Conservation (phyloP, 2,888 invertebrate genomes). For the Dynastes tityus region DNA sequence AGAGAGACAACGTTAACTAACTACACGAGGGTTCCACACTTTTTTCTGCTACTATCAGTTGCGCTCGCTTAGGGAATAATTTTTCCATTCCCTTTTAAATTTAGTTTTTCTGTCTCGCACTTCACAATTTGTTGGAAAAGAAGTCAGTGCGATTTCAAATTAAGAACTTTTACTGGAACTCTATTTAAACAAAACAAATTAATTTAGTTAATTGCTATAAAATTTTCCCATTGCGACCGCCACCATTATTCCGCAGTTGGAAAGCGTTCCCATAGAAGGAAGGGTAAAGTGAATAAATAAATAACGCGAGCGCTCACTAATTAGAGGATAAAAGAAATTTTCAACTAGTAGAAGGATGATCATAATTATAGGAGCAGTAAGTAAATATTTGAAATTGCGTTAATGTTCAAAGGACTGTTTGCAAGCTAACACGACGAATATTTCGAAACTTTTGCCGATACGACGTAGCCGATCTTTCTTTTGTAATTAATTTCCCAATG, state of each 20-base stretch:
- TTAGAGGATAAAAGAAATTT: too few relatives aligned
- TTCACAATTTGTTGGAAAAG: background rate
- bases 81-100: constrained; percentile 25
- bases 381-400: too few relatives aligned
- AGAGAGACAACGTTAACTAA: background rate
- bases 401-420: too few relatives aligned
- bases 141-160: background rate
- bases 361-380: too few relatives aligned
- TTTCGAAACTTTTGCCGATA: too few relatives aligned
- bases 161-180: constrained; percentile 15
- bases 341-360: too few relatives aligned
- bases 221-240: constrained; percentile 9
- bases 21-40: constrained; percentile 6
- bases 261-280: background rate
- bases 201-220: constrained; percentile 32
- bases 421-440: too few relatives aligned
- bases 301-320: too few relatives aligned
- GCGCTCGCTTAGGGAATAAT: background rate
- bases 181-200: constrained; percentile 9
- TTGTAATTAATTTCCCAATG: too few relatives aligned
- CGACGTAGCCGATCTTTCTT: too few relatives aligned
- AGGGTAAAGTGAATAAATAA: background rate
- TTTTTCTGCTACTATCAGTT: constrained; percentile 3
- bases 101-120: background rate
- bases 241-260: background rate